Evolutionary conservation across 1,140 invertebrate species (phyloP), one percentile per base, ranked within the genome.

Genomic region (Drosophila miranda): DNA sequence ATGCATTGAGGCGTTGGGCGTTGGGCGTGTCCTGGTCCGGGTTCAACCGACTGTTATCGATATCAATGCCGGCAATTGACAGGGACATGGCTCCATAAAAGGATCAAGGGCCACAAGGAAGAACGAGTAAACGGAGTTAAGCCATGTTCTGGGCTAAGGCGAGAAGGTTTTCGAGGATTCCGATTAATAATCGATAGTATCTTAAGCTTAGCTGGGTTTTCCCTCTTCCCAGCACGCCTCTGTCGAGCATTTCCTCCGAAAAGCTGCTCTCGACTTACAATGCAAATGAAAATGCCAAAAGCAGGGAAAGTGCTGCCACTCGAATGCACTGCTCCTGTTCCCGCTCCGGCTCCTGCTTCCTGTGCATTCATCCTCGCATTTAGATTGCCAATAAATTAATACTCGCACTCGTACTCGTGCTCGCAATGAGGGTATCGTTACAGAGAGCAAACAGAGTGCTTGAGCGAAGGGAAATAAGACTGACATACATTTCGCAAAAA

Each of bases 371-470:
- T 70, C 45, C 53, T 51, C 38, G 51, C 63, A 69, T 68, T 68
- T 69, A 69, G 63, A 71, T 71, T 75, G 56, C 50, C 62, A 75
- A 75, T 75, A 75, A 75, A 75, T 75, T 75, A 75, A 75, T 75
- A 52, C 61, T 73, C 28, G 71, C 19, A 38, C 14, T 16, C 28
- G 11, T 44, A 57, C 28, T 13, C 11, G 34, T 5, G 5, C 34
- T 19, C 19, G 19, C 19, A 5, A 3, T 26, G 23, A 26, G 23
- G 23, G 23, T 26, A 26, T 5, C 23, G 23, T 26, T 5, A 5
- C 23, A 26, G 23, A 26, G 23, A 26, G 23, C 4, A 5, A 23
- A 4, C 23, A 4, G 34, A 34, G 30, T 34, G 30, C 30, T 34
- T 34, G 28, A 34, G 69, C 52, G 16, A 34, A 21, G 59, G 34